These are phyloP conservation scores for Turritopsis dohrnii DNA, from an alignment of 30 jellyfish, hydroid and myxozoan species.

Conservation along the genomic window DNA sequence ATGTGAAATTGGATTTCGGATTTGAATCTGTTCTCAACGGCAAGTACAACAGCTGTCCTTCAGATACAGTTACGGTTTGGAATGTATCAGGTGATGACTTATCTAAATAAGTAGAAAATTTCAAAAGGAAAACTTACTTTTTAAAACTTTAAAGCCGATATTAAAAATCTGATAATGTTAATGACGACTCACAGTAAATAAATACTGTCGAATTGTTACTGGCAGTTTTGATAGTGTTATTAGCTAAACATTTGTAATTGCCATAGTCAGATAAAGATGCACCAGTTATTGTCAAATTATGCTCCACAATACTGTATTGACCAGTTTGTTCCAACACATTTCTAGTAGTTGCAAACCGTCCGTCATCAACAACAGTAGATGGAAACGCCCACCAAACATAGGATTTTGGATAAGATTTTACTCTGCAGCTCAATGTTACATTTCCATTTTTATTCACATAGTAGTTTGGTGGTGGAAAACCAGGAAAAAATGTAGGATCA, in stretches of 20 bases:
- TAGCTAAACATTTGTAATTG: slow-evolving; percentile 1
- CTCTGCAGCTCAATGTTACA: slow-evolving; percentile 5
- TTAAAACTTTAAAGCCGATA: neutral
- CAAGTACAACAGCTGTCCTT: neutral
- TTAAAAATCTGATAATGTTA: neutral
- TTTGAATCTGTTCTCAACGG: neutral
- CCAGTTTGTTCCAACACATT: neutral
- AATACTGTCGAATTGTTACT: neutral
- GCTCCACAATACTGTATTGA: slow-evolving; percentile 7
- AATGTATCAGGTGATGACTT: slow-evolving; percentile 12
- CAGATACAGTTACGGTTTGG: neutral
- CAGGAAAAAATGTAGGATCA: slow-evolving; percentile 8
- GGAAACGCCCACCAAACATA: slow-evolving; percentile 12
- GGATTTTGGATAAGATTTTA: slow-evolving; percentile 17
- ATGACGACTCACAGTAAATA: neutral
- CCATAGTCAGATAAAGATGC: slow-evolving; percentile 12
- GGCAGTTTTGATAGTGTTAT: neutral
- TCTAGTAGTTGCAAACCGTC: neutral
- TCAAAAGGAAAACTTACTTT: neutral
- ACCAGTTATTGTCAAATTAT: neutral
- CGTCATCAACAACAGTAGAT: neutral
- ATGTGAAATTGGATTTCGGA: slow-evolving; percentile 13
- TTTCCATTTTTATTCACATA: neutral
- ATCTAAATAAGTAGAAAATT: neutral
- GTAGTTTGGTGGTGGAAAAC: neutral